Base-by-base conservation (phyloP, 2,113 vertebrate species). In the Rallus limicola region DNA sequence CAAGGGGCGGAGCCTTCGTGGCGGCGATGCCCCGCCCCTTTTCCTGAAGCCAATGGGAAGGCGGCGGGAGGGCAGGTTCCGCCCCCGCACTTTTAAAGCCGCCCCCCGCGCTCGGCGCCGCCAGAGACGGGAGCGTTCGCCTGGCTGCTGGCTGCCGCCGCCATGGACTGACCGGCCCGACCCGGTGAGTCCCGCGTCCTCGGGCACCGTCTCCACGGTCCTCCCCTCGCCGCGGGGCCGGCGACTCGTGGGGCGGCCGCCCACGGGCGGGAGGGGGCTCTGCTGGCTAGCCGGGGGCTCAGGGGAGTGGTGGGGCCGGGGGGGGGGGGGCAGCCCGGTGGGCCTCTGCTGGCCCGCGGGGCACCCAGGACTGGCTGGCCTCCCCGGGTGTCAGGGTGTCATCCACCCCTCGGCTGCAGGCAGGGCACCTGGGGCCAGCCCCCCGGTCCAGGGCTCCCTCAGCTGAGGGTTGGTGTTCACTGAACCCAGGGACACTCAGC, bases 101-200 rank as follows among this genome's bases (percentile, higher is more conserved):
- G 63, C 95, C 81, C 91, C 88, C 93, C 77, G 23, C 58, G 5
- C 48, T 31, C n/a, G 18, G n/a, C 53, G 48, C 77, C 20, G 20
- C 63, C 91, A 96, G 80, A 79, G 67, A 76, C 58, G 68, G 88
- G 68, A 88, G 91, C 1, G 88, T 0, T 13, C 3, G 87, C 3
- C 3, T 7, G 74, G 70, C 2, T 5, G 72, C 1, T 0, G 21
- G 13, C 9, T 0, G 3, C 31, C 4, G 78, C 20, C 29, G 90
- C 76, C 52, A 96, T 96, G 95, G n/a, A 56, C 24, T 96, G 95
- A 96, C 34, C 26, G 71, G 3, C 23, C 26, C 67, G 48, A 9
- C 80, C 63, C 82, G 94, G 94, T 94, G 82, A 92, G 94, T 92
- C 40, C 67, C 13, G 70, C 64, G 36, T 33, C 65, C 58, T 42